These are phyloP conservation scores for Drosophila sordidula DNA, from an alignment of 2,888 invertebrate genomes.

Conservation along the genomic window DNA sequence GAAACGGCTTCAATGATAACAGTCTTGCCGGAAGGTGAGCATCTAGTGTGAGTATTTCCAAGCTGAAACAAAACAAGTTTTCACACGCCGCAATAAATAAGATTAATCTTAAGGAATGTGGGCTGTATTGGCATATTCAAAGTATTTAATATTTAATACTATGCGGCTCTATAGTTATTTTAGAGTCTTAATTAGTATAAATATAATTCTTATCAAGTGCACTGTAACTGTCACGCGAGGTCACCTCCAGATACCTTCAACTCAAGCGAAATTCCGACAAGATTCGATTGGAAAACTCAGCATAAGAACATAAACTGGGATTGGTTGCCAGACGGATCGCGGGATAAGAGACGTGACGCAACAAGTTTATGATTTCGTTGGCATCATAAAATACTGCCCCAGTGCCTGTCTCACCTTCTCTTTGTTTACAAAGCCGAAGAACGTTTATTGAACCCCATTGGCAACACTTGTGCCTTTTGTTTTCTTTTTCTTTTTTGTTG, in stretches of 20 bases:
- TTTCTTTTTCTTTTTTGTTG: slow-evolving; percentile 10
- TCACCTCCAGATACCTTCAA: slow-evolving; percentile 12
- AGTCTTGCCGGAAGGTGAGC: slow-evolving; percentile 64
- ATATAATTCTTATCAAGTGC: slow-evolving; percentile 15
- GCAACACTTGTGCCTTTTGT: slow-evolving; percentile 22
- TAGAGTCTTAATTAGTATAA: not conserved
- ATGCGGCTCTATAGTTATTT: slow-evolving; percentile 2
- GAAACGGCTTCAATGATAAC: slow-evolving; percentile 66
- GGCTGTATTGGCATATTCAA: not conserved
- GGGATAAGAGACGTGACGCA: slow-evolving; percentile 21
- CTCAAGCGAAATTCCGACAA: slow-evolving; percentile 2
- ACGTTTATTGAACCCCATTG: slow-evolving; percentile 67
- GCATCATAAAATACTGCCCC: slow-evolving; percentile 21
- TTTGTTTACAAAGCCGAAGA: slow-evolving; percentile 39
- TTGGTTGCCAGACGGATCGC: not conserved
- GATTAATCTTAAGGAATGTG: slow-evolving; percentile 19
- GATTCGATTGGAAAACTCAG: slow-evolving; percentile 4
- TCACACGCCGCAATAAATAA: slow-evolving; percentile 36
- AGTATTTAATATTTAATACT: slow-evolving; percentile 11
- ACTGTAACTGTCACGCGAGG: slow-evolving; percentile 14
- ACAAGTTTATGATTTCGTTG: slow-evolving; percentile 37
- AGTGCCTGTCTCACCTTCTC: slow-evolving; percentile 19
- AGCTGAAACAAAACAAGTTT: slow-evolving; percentile 53
- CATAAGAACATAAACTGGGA: slow-evolving; percentile 16
- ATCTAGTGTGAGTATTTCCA: slow-evolving; percentile 35